phyloP scores from a whole-genome alignment of 2,113 vertebrate genomes.

The Cygnus atratus region DNA sequence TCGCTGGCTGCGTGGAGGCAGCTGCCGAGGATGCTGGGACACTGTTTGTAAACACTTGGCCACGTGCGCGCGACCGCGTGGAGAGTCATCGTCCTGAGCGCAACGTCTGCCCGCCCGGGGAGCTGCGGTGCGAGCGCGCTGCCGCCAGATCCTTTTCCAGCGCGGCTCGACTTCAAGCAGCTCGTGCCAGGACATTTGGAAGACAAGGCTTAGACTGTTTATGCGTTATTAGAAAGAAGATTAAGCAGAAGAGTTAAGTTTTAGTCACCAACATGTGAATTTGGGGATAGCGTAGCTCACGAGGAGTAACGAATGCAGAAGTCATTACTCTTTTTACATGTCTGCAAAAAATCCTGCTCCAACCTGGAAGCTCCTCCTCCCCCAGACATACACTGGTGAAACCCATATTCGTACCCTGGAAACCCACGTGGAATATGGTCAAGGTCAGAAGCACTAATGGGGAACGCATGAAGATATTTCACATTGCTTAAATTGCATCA shows the following conservation, averaged over 20 bases:
- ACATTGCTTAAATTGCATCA: not conserved
- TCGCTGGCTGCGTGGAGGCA: conserved; percentile 14
- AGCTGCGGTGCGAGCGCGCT: not conserved
- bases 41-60: conserved; percentile 62
- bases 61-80: conserved; percentile 43
- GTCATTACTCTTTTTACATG: not conserved
- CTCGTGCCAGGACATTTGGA: not conserved
- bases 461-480: not conserved
- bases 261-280: not conserved
- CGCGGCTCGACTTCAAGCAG: not conserved
- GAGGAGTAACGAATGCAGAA: not conserved
- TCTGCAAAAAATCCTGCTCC: not conserved
- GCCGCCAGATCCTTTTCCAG: conserved; percentile 34
- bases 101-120: conserved; percentile 17
- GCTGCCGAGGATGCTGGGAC: conserved; percentile 47
- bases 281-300: not conserved
- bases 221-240: not conserved
- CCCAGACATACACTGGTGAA: not conserved
- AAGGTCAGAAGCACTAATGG: not conserved
- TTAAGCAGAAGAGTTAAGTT: not conserved
- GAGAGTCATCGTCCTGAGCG: conserved; percentile 40
- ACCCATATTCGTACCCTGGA: not conserved
- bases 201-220: not conserved
- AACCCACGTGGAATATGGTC: not conserved
- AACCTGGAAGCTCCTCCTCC: not conserved